These are phyloP conservation scores for Microcebus tavaratra DNA, from an alignment of 2,113 vertebrate genomes.

Conservation along the genomic window DNA sequence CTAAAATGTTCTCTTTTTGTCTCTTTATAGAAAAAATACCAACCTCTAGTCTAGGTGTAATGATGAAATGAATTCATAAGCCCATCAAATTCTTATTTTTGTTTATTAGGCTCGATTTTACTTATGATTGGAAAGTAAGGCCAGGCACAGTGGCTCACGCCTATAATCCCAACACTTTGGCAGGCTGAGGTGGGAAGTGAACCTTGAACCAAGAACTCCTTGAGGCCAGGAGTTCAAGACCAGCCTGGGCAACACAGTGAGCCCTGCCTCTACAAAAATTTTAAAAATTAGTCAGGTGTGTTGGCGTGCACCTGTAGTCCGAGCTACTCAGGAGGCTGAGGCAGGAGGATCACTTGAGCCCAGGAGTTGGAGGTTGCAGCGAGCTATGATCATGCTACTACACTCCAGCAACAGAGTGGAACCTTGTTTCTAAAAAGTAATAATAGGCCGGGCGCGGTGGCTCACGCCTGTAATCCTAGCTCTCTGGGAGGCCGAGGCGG, in stretches of 20 bases:
- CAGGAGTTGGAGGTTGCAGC: too few relatives aligned
- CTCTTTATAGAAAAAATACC: background rate
- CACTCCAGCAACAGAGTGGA: too few relatives aligned
- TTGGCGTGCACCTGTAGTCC: too few relatives aligned
- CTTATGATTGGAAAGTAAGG: background rate
- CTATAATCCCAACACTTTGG: background rate
- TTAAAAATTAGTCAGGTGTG: too few relatives aligned
- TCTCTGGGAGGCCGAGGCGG: too few relatives aligned
- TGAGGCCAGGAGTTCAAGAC: background rate
- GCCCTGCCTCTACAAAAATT: background rate
- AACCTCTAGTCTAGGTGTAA: background rate
- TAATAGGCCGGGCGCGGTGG: too few relatives aligned
- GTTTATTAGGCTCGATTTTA: background rate
- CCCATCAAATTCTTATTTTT: background rate
- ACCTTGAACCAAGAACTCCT: too few relatives aligned
- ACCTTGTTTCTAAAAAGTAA: background rate
- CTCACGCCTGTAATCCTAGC: too few relatives aligned
- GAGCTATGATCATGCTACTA: too few relatives aligned
- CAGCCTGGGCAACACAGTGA: background rate
- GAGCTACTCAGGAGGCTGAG: too few relatives aligned
- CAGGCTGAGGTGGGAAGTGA: background rate
- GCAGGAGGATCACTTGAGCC: too few relatives aligned
- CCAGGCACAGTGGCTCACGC: background rate
- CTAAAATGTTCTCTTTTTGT: background rate
- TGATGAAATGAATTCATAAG: background rate